These are phyloP conservation scores for Anastatus disparis DNA, from an alignment of 1,140 invertebrate species.

Conservation along the genomic window DNA sequence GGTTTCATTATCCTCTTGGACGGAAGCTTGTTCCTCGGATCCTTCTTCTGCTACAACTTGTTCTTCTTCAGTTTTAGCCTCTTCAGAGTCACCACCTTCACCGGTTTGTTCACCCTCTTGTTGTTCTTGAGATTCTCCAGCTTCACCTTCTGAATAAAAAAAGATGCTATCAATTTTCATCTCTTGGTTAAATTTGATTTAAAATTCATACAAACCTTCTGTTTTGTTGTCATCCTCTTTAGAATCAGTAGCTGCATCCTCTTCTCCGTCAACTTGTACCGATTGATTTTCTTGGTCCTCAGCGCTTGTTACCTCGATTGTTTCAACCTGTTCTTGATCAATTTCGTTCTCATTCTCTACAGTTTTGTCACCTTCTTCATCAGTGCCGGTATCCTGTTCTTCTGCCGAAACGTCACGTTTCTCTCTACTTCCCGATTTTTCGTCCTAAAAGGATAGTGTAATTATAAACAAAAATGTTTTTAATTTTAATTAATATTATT, in stretches of 20 bases:
- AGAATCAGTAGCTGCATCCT: background rate
- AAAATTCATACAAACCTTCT: background rate
- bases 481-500: too few species aligned
- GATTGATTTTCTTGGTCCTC: constrained; percentile 17
- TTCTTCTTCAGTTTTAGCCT: constrained; percentile 6
- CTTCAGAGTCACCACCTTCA: constrained; percentile 25
- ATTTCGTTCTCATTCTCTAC: constrained; percentile 42
- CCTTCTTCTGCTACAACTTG: constrained; percentile 31
- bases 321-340: constrained; percentile 24
- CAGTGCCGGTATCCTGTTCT: constrained; percentile 30
- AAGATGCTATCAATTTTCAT: too few species aligned
- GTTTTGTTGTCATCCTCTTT: constrained; percentile 7
- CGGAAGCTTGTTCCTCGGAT: constrained; percentile 45
- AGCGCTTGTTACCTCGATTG: constrained; percentile 18
- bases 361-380: constrained; percentile 9
- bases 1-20: background rate
- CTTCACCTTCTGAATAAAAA: constrained; percentile 8
- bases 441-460: constrained; percentile 12
- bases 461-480: too few species aligned
- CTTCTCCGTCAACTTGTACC: constrained; percentile 3
- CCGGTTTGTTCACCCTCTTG: background rate
- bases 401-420: constrained; percentile 46
- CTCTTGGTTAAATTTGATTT: too few species aligned
- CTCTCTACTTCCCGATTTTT: constrained; percentile 40
- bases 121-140: constrained; percentile 25